phyloP scores from a whole-genome alignment of 2,888 invertebrate genomes.

The Drosophila limbata region DNA sequence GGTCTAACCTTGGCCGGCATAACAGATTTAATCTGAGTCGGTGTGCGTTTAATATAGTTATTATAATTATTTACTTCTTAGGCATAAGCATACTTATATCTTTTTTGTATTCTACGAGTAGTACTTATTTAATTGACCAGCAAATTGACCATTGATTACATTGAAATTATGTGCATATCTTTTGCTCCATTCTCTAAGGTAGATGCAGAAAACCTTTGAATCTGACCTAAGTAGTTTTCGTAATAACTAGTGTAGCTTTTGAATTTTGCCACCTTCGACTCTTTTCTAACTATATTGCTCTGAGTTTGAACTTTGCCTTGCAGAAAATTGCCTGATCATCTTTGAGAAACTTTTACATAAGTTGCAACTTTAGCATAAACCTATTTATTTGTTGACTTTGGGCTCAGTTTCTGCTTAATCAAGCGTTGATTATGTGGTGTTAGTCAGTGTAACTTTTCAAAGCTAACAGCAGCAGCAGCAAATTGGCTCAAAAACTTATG shows the following conservation, averaged over 20 bases:
- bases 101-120: background rate
- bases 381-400: slow-evolving; percentile 17
- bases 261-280: background rate
- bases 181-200: too few relatives aligned
- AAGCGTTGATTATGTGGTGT: slow-evolving; percentile 41
- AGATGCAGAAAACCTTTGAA: too few relatives aligned
- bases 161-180: too few relatives aligned
- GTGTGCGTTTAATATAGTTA: slow-evolving; percentile 9
- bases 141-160: too few relatives aligned
- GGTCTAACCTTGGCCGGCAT: slow-evolving; percentile 26
- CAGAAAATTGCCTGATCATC: slow-evolving; percentile 6
- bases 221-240: too few relatives aligned
- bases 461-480: slow-evolving; percentile 16
- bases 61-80: background rate
- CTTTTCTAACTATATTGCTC: background rate
- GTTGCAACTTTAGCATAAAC: slow-evolving; percentile 17
- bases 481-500: slow-evolving; percentile 15
- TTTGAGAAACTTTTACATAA: slow-evolving; percentile 15
- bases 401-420: slow-evolving; percentile 31
- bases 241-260: background rate
- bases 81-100: background rate
- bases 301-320: slow-evolving; percentile 26
- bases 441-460: slow-evolving; percentile 27
- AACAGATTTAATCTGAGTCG: slow-evolving; percentile 20
- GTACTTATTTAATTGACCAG: background rate